phyloP scores from a whole-genome alignment of 92 coral and sea anemone species.

The Phenganax stokvisi region DNA sequence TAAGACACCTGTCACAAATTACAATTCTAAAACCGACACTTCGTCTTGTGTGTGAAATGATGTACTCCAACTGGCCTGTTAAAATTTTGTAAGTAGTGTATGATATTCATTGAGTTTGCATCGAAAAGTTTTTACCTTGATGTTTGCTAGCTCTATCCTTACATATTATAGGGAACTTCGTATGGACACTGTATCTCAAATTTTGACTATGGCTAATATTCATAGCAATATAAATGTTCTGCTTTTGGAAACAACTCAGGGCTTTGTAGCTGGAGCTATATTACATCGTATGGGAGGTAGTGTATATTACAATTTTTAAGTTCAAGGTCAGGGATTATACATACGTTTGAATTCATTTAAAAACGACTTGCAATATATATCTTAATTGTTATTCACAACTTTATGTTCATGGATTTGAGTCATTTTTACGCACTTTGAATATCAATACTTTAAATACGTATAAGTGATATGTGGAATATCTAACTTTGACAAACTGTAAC shows the following conservation, averaged over 20 bases:
- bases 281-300: constrained; percentile 95
- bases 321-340: not conserved
- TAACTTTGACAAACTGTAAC: not conserved
- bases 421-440: too few relatives aligned
- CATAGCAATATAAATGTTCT: constrained; percentile 64
- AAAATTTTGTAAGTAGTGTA: constrained; percentile 67
- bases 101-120: too few relatives aligned
- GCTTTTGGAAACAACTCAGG: constrained; percentile 80
- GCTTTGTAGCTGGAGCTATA: constrained; percentile 75
- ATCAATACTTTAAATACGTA: too few relatives aligned
- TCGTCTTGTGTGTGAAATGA: constrained; percentile 66
- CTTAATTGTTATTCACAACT: not conserved
- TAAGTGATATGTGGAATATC: too few relatives aligned
- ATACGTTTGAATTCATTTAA: not conserved
- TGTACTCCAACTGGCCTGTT: constrained; percentile 58
- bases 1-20: constrained; percentile 64
- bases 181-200: constrained; percentile 81
- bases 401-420: too few relatives aligned
- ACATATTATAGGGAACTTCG: constrained; percentile 61
- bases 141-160: not conserved
- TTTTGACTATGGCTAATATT: constrained; percentile 72
- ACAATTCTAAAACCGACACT: constrained; percentile 71
- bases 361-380: not conserved
- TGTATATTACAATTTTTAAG: too few relatives aligned
- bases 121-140: not conserved